Evolutionary conservation across 2,113 vertebrate genomes (phyloP).

Genomic region (Corynorhinus townsendii): DNA sequence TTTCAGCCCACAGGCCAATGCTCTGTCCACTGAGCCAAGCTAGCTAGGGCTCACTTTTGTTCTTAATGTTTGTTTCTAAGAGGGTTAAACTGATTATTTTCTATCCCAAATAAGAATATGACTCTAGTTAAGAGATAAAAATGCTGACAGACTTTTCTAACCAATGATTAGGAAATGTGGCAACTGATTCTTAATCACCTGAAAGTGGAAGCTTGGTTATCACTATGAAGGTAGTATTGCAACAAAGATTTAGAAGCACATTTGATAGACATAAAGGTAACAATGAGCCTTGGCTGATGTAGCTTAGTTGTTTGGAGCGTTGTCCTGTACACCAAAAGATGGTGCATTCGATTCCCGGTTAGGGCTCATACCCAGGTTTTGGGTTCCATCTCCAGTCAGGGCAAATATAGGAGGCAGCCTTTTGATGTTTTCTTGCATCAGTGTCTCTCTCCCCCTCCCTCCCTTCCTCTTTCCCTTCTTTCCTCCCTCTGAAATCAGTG

Average conservation of each 20-base stretch:
- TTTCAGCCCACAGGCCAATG: too few relatives aligned
- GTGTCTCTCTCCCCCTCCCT: not conserved
- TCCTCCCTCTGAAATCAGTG: not conserved
- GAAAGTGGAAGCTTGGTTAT: not conserved
- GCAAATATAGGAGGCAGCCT: not conserved
- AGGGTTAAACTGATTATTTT: slow-evolving; percentile 21
- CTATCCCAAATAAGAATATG: not conserved
- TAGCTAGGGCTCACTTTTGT: not conserved
- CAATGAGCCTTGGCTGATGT: not conserved
- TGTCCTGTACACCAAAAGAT: not conserved
- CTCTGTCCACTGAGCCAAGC: too few relatives aligned
- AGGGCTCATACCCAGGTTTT: not conserved
- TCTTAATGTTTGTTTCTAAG: not conserved
- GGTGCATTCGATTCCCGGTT: not conserved
- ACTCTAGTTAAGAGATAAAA: slow-evolving; percentile 16
- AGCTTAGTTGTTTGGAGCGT: not conserved
- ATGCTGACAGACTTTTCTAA: not conserved
- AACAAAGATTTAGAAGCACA: not conserved
- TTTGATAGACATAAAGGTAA: not conserved
- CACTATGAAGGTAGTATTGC: not conserved
- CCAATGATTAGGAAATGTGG: not conserved
- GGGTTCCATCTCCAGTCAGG: not conserved
- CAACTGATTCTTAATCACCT: not conserved
- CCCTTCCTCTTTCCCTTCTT: not conserved
- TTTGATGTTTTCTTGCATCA: not conserved